Percentiles rank a stretch among this genome's conserved stretches.
These are phyloP conservation scores for Lytechinus variegatus DNA, from an alignment of 35 echinoderm and acorn worm species.

Conservation along the genomic window DNA sequence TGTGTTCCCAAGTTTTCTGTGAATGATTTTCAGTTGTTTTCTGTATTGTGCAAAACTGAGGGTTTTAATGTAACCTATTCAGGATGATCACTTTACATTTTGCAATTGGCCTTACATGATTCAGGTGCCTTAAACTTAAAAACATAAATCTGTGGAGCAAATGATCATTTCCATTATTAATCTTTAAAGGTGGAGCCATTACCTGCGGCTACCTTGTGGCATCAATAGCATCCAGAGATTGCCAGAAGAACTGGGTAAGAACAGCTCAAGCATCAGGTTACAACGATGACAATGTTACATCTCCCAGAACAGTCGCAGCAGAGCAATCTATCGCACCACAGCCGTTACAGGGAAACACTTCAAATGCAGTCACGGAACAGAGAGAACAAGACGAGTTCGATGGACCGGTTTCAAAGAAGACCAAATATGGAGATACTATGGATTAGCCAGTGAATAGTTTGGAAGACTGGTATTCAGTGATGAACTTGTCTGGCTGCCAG, in stretches of 20 bases:
- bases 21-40: too few species aligned
- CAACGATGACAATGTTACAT: not conserved
- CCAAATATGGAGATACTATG: slow-evolving; percentile 49
- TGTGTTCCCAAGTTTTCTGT: too few species aligned
- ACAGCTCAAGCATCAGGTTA: not conserved
- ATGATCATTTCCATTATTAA: too few species aligned
- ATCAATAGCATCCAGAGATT: slow-evolving; percentile 40
- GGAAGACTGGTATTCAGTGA: not conserved
- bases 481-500: not conserved
- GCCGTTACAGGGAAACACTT: not conserved
- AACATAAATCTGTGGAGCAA: too few species aligned
- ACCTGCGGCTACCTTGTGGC: not conserved
- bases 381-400: not conserved
- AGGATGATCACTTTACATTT: too few species aligned
- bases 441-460: not conserved
- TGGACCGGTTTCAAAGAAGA: not conserved
- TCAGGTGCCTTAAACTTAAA: too few species aligned
- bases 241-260: slow-evolving; percentile 14
- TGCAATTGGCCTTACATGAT: too few species aligned
- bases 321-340: not conserved
- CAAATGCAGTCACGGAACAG: not conserved
- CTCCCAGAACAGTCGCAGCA: not conserved
- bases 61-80: too few species aligned
- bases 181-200: slow-evolving; percentile 22
- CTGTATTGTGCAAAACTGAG: too few species aligned